Evolutionary conservation across 2,797 vertebrate genomes (phyloP).

Genomic region (Halcyon smyrnensis): DNA sequence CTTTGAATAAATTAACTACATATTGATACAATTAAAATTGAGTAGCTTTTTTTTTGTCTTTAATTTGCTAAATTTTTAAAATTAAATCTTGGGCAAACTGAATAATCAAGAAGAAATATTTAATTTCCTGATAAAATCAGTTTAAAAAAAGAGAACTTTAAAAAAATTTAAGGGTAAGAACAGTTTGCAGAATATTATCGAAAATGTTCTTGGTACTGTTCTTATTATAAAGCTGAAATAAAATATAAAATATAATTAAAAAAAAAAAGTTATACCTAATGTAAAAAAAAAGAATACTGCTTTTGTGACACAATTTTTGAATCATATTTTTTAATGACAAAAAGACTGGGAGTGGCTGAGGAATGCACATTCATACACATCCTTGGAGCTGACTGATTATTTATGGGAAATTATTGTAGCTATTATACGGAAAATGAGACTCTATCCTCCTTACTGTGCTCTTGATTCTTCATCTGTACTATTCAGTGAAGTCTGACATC

Average conservation of each 20-base stretch:
- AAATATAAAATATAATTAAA: not conserved
- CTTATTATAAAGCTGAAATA: not conserved
- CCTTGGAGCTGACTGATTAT: not conserved
- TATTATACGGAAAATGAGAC: not conserved
- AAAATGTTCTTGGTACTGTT: not conserved
- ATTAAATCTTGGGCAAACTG: not conserved
- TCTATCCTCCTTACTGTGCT: not conserved
- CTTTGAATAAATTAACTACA: not conserved
- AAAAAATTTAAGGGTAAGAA: not conserved
- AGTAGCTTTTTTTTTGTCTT: not conserved
- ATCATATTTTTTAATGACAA: not conserved
- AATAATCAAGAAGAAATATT: not conserved
- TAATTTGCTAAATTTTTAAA: not conserved
- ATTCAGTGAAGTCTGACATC: not conserved
- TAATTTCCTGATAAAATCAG: not conserved
- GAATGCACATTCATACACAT: not conserved
- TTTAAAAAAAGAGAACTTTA: not conserved
- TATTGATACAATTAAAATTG: not conserved
- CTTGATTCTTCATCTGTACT: not conserved
- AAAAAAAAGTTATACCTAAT: not conserved
- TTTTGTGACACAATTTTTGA: not conserved
- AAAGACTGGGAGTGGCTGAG: not conserved
- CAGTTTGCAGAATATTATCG: not conserved
- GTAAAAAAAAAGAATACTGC: not conserved
- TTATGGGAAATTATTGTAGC: not conserved